Conservation (phyloP, 2,797 vertebrate species). For the Natrix natrix region DNA sequence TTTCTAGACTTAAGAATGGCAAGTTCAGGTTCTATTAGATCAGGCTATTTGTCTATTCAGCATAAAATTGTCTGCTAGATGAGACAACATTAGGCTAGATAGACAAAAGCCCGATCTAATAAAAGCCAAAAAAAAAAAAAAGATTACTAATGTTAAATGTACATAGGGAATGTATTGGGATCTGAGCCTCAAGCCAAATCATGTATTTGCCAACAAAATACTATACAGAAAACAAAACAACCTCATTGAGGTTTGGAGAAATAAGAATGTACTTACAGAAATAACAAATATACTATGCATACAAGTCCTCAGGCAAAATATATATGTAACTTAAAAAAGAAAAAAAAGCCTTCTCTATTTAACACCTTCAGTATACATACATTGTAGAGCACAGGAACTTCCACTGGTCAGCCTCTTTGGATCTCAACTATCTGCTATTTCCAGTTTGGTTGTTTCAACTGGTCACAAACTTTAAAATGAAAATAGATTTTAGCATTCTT, state of each 20-base stretch:
- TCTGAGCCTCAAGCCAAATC: background rate
- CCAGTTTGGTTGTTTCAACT: background rate
- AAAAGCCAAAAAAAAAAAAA: background rate
- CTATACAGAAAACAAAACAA: background rate
- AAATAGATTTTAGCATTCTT: background rate
- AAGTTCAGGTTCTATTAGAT: background rate
- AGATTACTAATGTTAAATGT: background rate
- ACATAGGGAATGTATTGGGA: background rate
- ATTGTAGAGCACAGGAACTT: background rate
- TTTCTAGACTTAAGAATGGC: background rate
- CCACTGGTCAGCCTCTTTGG: background rate
- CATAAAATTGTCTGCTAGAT: background rate
- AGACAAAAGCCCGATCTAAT: background rate
- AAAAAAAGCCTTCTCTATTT: background rate
- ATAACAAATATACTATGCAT: background rate
- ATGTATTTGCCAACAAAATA: background rate
- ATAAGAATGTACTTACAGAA: background rate
- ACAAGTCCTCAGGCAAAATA: background rate
- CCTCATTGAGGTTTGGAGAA: background rate
- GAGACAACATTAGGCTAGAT: background rate
- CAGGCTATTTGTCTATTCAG: background rate
- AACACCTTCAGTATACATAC: background rate
- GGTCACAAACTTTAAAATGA: background rate
- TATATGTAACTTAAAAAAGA: background rate
- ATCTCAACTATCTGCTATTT: background rate